Conservation (phyloP, 1,140 invertebrate genomes). For the Lepidostoma basale region DNA sequence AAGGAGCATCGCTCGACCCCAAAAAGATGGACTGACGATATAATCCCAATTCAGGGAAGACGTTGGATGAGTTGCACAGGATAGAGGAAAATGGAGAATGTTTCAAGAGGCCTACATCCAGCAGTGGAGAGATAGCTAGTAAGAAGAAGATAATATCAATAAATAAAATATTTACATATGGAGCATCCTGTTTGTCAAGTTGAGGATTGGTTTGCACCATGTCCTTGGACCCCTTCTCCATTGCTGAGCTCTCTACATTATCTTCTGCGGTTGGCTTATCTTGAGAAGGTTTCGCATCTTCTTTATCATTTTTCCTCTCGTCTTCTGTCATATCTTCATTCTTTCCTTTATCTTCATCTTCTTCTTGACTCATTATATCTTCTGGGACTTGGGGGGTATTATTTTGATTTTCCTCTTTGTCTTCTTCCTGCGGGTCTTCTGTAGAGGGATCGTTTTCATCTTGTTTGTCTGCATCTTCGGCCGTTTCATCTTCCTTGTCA, state of each 20-base stretch:
- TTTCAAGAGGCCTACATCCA: too few relatives aligned
- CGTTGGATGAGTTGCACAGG: too few relatives aligned
- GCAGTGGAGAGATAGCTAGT: too few relatives aligned
- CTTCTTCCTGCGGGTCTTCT: slow-evolving; percentile 44
- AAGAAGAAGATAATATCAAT: too few relatives aligned
- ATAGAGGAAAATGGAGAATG: too few relatives aligned
- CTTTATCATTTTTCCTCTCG: slow-evolving; percentile 74
- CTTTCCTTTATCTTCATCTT: slow-evolving; percentile 64
- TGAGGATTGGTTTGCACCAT: slow-evolving; percentile 64
- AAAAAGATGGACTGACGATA: too few relatives aligned
- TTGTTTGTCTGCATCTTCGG: slow-evolving; percentile 45
- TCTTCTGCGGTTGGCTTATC: slow-evolving; percentile 63
- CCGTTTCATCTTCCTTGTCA: slow-evolving; percentile 40
- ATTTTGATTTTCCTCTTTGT: slow-evolving; percentile 49
- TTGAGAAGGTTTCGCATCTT: slow-evolving; percentile 63
- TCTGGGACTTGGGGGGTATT: slow-evolving; percentile 49
- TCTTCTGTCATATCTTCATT: slow-evolving; percentile 57
- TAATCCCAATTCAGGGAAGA: too few relatives aligned
- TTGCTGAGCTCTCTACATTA: slow-evolving; percentile 54
- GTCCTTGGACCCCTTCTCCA: slow-evolving; percentile 56
- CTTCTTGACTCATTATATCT: slow-evolving; percentile 49
- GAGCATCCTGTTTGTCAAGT: slow-evolving; percentile 66
- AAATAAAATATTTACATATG: slow-evolving; percentile 52
- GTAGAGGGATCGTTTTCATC: slow-evolving; percentile 47
- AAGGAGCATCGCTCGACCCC: too few relatives aligned